phyloP scores from a whole-genome alignment of 2,797 vertebrate genomes.

The Babyrousa celebensis region DNA sequence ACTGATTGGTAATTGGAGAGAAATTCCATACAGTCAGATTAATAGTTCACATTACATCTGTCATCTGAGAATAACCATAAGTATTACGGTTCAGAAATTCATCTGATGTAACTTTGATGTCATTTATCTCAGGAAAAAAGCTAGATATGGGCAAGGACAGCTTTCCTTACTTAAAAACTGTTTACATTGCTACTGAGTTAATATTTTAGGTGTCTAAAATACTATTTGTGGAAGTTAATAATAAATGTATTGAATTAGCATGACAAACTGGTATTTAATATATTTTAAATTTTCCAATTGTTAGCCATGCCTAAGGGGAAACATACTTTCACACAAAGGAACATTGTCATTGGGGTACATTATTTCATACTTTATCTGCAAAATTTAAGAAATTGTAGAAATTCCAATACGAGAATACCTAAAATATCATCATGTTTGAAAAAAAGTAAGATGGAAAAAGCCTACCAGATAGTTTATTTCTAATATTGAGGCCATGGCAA shows the following conservation, averaged over 20 bases:
- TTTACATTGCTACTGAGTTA: neutral
- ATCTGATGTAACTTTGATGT: neutral
- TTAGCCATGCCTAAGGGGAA: neutral
- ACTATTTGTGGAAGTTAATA: conserved; percentile 38
- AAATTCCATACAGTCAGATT: conserved; percentile 79
- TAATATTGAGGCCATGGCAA: neutral
- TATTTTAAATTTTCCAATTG: neutral
- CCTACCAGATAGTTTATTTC: neutral
- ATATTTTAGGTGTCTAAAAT: conserved; percentile 56
- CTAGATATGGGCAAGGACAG: neutral
- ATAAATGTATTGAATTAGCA: neutral
- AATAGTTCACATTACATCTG: conserved; percentile 79
- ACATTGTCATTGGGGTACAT: neutral
- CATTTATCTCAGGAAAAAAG: conserved; percentile 63
- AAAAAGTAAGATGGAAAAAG: neutral
- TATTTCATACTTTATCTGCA: neutral
- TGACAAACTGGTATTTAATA: neutral
- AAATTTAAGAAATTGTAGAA: neutral
- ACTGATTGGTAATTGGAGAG: conserved; percentile 77
- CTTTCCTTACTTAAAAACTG: conserved; percentile 25
- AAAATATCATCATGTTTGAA: neutral
- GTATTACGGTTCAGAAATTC: conserved; percentile 58
- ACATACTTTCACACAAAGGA: neutral
- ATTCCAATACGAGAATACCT: neutral
- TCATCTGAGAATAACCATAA: conserved; percentile 41